These are phyloP conservation scores for Drosophila algonquin DNA, from an alignment of 2,888 invertebrate genomes.

Conservation along the genomic window DNA sequence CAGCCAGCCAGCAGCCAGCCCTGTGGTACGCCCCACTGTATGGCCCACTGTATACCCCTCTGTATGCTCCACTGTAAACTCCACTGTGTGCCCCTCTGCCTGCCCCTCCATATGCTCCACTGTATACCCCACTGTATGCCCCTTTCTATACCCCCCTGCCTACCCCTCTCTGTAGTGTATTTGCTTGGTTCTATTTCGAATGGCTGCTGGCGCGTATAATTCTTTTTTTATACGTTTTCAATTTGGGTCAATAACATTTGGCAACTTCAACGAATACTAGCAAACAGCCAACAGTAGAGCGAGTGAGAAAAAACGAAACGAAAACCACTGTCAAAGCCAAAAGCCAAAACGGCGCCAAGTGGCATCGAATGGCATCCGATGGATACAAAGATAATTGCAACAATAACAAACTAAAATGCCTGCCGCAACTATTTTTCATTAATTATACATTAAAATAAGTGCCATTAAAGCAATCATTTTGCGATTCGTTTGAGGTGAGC, in stretches of 20 bases:
- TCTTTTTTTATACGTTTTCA: constrained; percentile 45
- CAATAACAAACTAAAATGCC: constrained; percentile 36
- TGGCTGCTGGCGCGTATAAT: constrained; percentile 31
- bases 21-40: constrained; percentile 10
- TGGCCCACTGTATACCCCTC: constrained; percentile 21
- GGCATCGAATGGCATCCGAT: constrained; percentile 42
- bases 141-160: constrained; percentile 20
- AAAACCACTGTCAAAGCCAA: constrained; percentile 9
- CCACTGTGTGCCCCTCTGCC: constrained; percentile 15
- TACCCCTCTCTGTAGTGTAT: constrained; percentile 15
- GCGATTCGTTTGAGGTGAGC: constrained; percentile 27
- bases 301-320: neutral
- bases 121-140: constrained; percentile 4
- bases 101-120: neutral
- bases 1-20: neutral
- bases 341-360: constrained; percentile 69
- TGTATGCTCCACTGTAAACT: constrained; percentile 2
- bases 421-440: constrained; percentile 40
- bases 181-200: constrained; percentile 56
- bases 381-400: constrained; percentile 40
- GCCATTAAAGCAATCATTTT: constrained; percentile 24
- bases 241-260: constrained; percentile 79
- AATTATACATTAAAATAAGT: constrained; percentile 47
- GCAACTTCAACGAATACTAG: constrained; percentile 50
- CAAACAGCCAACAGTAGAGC: neutral